A percentile compares a stretch with the other conserved stretches of the same genome.
Conservation (phyloP, 2,113 vertebrate species). For the Casuarius casuarius region DNA sequence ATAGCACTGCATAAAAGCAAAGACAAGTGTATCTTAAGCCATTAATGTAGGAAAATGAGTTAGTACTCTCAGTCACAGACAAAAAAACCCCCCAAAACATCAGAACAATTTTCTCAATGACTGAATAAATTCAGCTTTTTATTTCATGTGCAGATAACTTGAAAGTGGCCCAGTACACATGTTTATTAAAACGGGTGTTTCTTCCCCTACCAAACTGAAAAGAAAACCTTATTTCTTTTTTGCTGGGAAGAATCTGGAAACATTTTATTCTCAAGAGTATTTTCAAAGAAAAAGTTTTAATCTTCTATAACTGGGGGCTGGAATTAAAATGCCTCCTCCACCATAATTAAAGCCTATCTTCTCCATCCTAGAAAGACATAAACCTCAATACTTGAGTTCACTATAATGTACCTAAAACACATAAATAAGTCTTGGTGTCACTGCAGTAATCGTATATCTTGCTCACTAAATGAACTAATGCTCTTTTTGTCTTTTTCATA, state of each 20-base stretch:
- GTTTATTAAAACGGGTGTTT: not conserved
- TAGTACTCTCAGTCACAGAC: not conserved
- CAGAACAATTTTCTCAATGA: slow-evolving; percentile 8
- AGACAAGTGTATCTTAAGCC: not conserved
- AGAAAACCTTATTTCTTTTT: not conserved
- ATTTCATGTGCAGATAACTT: not conserved
- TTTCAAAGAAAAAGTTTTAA: not conserved
- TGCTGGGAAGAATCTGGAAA: not conserved
- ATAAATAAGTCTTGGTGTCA: not conserved
- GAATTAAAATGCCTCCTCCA: not conserved
- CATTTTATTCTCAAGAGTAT: not conserved
- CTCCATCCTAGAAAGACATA: not conserved
- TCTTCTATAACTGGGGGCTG: not conserved
- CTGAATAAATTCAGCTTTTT: not conserved
- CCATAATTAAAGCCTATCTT: not conserved
- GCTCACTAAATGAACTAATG: not conserved
- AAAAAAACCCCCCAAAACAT: not conserved
- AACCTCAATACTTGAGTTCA: not conserved
- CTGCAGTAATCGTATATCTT: not conserved
- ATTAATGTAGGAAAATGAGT: slow-evolving; percentile 25
- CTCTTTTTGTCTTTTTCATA: not conserved
- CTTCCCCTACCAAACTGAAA: not conserved
- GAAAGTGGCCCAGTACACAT: not conserved
- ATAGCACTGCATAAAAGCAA: not conserved
- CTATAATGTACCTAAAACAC: not conserved